Evolutionary conservation across 2,797 vertebrate genomes (phyloP), one percentile per base, ranked within the genome.

Genomic region (Acestrorhynchus altus): DNA sequence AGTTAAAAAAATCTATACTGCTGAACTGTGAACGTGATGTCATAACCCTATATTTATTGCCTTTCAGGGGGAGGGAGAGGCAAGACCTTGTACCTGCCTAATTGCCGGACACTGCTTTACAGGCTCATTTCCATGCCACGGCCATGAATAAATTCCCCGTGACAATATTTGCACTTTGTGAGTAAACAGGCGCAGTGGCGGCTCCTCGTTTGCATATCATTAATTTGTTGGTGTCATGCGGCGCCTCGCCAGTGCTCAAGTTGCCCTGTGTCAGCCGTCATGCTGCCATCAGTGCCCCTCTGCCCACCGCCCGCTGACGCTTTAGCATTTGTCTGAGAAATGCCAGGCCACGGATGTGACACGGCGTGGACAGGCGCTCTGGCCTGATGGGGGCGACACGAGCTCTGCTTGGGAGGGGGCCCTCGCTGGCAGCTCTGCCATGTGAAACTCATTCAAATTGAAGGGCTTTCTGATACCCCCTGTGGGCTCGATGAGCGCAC

Each of bases 241-340:
- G 13, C 22, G 20, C 35, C 68, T 72, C 28, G 15, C 49, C 51
- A 18, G 46, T 1, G 15, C 59, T 18, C 49, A 31, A 26, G 13
- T 46, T 76, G 31, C 75, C 24, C 28, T 70, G 22, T 83, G 83
- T 83, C 81, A 84, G 60, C 65, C 70, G 54, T 72, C 69, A 77
- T 4, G 42, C 65, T 42, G 54, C 60, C 42, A 61, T 73, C 74
- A 52, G 60, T 72, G 78, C 70, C 79, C 72, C 76, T 66, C 68
- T 13, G 35, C 54, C 72, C 42, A 31, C 72, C 63, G 16, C 75
- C 61, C 49, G 47, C 66, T 90, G 92, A 92, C 90, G 91, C 86
- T 81, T 86, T 91, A 91, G 86, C 92, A 93, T 93, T 93, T 93
- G 91, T 94, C 92, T 91, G 83, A 75, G 91, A 93, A 93, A 94